These are phyloP conservation scores for Sarcophaga subvicina DNA, from an alignment of 2,888 invertebrate species.

Conservation along the genomic window DNA sequence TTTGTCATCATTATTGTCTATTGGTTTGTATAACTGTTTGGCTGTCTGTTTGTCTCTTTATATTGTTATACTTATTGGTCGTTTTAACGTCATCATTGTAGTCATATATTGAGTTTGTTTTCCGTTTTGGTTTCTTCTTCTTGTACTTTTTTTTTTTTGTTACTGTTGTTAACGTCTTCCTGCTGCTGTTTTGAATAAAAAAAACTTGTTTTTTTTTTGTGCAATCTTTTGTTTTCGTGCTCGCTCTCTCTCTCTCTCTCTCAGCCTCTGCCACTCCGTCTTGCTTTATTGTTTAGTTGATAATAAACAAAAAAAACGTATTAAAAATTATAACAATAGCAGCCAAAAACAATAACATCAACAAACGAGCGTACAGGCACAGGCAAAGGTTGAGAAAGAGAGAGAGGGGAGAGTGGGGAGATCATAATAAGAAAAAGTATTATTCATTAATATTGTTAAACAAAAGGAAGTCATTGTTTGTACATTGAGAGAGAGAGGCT, in stretches of 20 bases:
- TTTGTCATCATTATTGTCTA: slow-evolving; percentile 6
- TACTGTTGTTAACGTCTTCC: background rate
- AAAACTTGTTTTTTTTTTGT: background rate
- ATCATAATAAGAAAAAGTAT: background rate
- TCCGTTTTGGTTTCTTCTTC: background rate
- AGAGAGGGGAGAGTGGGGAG: background rate
- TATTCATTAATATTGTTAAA: slow-evolving; percentile 47
- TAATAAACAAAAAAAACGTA: background rate
- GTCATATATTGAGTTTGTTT: background rate
- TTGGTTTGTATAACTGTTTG: background rate
- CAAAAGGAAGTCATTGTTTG: slow-evolving; percentile 41
- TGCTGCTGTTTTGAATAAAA: background rate
- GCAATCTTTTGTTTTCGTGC: background rate
- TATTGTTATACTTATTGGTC: slow-evolving; percentile 9
- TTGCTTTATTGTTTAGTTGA: slow-evolving; percentile 12
- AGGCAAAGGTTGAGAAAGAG: background rate
- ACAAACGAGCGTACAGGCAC: background rate
- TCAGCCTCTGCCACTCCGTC: background rate
- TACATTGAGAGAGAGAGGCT: slow-evolving; percentile 4
- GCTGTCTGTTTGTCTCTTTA: background rate
- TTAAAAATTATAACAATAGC: slow-evolving; percentile 15
- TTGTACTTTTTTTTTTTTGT: background rate
- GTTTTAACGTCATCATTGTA: slow-evolving; percentile 9
- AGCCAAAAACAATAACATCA: background rate
- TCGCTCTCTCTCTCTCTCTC: background rate